Evolutionary conservation across 2,888 invertebrate genomes (phyloP).

Genomic region (Eristalinus aeneus): DNA sequence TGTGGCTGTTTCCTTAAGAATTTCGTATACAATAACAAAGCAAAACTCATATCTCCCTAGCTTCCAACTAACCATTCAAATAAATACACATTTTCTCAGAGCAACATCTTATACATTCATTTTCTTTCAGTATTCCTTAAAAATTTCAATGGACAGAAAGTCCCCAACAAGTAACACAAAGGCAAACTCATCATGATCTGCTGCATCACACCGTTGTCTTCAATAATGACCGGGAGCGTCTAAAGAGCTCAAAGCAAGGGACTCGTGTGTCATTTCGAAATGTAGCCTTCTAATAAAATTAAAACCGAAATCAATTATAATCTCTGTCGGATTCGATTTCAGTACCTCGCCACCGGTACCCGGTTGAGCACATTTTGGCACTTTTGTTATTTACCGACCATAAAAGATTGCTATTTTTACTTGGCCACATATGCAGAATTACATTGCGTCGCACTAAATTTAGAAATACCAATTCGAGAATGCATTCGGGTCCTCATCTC

Average conservation of each 20-base stretch:
- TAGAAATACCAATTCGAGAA: conserved; percentile 46
- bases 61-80: too few species aligned
- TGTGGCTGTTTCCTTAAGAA: too few species aligned
- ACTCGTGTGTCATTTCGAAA: background rate
- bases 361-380: conserved; percentile 43
- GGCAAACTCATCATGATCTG: background rate
- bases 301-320: conserved; percentile 37
- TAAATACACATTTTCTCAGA: too few species aligned
- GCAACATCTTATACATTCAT: too few species aligned
- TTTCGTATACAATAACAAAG: too few species aligned
- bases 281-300: conserved; percentile 29
- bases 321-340: conserved; percentile 57
- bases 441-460: conserved; percentile 63
- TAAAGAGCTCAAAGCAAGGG: background rate
- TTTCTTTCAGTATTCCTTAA: too few species aligned
- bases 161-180: background rate
- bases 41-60: too few species aligned
- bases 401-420: conserved; percentile 61
- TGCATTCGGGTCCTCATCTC: conserved; percentile 56
- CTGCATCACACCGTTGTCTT: background rate
- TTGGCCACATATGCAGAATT: conserved; percentile 60
- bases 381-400: conserved; percentile 63
- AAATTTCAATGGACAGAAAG: background rate
- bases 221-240: background rate
- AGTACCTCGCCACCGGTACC: conserved; percentile 8